A percentile compares a stretch with the other conserved stretches of the same genome.
These are phyloP conservation scores for Agrochola litura DNA, from an alignment of 2,888 invertebrate species.

Conservation along the genomic window DNA sequence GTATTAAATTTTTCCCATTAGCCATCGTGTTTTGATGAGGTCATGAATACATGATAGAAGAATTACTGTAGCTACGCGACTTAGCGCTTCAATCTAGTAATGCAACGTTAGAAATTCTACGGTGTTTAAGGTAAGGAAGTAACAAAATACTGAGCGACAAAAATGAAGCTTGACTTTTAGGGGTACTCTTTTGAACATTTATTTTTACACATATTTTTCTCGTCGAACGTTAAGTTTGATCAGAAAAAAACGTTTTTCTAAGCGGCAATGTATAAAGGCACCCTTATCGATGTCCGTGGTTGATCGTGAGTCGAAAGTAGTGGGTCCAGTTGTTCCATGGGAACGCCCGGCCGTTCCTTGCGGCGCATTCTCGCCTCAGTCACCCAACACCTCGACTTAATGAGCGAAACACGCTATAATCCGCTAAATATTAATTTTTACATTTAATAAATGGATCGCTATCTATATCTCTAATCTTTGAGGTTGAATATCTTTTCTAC, in stretches of 20 bases:
- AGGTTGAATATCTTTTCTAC: slow-evolving; percentile 22
- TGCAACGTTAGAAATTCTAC: not conserved
- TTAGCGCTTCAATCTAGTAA: not conserved
- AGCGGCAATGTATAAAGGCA: slow-evolving; percentile 28
- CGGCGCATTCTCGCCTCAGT: slow-evolving; percentile 83
- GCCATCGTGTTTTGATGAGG: not conserved
- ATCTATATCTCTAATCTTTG: slow-evolving; percentile 36
- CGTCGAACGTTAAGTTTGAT: not conserved
- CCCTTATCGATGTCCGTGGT: slow-evolving; percentile 39
- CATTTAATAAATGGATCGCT: slow-evolving; percentile 43
- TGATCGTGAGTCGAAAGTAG: slow-evolving; percentile 73
- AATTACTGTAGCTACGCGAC: not conserved
- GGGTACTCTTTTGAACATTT: not conserved
- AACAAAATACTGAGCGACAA: not conserved
- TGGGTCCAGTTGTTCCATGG: slow-evolving; percentile 70
- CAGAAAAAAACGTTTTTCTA: not conserved
- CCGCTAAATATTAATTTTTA: slow-evolving; percentile 66
- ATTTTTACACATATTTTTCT: not conserved
- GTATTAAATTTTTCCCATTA: slow-evolving; percentile 1
- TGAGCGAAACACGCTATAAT: slow-evolving; percentile 78
- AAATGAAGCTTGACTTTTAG: not conserved
- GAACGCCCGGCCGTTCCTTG: slow-evolving; percentile 81
- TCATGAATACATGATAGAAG: not conserved
- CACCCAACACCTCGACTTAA: slow-evolving; percentile 78
- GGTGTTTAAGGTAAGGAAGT: not conserved